These are phyloP conservation scores for Lepidocyrtoides sp. DNA, from an alignment of 2,888 invertebrate species.

Conservation along the genomic window DNA sequence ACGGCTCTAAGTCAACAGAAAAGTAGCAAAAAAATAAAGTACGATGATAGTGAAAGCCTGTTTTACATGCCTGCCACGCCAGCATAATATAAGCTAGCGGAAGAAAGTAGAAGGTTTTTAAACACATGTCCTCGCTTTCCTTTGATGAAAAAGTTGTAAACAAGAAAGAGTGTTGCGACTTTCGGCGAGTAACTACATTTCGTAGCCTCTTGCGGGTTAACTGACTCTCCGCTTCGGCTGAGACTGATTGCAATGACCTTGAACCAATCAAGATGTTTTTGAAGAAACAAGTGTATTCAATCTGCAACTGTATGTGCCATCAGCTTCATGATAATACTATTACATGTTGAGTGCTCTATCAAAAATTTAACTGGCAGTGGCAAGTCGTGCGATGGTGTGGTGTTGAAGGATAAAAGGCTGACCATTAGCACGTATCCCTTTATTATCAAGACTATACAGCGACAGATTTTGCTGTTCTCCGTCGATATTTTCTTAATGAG, in stretches of 20 bases:
- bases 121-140: background rate
- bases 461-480: background rate
- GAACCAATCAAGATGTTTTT: constrained; percentile 46
- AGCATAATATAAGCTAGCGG: background rate
- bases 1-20: too few relatives aligned
- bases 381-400: too few relatives aligned
- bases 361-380: too few relatives aligned
- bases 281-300: background rate
- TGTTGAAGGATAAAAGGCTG: background rate
- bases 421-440: background rate
- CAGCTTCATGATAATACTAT: too few relatives aligned
- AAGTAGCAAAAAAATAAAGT: background rate
- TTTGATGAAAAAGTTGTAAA: background rate
- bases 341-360: too few relatives aligned
- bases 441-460: background rate
- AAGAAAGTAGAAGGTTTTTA: too few relatives aligned
- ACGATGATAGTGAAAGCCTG: background rate
- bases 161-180: background rate
- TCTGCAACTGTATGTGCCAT: too few relatives aligned
- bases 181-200: background rate
- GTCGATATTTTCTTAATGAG: constrained; percentile 24
- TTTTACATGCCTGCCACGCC: background rate
- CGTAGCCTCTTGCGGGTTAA: too few relatives aligned
- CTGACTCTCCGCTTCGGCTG: background rate
- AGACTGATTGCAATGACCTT: constrained; percentile 51